Percentiles rank a stretch among this genome's conserved stretches.
Conservation (phyloP, 2,888 invertebrate species). For the Eupelmus urozonus region DNA sequence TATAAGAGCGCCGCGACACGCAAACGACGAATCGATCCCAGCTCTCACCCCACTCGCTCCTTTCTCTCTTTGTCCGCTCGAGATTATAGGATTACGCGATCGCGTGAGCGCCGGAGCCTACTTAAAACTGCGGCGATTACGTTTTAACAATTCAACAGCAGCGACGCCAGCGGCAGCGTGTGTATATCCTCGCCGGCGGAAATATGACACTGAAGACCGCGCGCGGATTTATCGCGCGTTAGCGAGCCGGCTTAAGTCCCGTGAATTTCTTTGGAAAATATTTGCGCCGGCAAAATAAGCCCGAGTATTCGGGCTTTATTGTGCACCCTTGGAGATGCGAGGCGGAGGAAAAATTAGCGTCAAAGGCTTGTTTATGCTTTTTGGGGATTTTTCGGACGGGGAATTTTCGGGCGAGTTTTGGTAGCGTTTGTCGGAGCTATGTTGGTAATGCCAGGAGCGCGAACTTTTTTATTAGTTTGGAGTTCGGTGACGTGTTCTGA, state of each 20-base stretch:
- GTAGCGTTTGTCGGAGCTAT: conserved; percentile 7
- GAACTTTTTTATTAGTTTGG: background rate
- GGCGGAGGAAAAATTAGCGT: conserved; percentile 1
- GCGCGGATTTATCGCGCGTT: conserved; percentile 26
- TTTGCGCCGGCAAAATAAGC: background rate
- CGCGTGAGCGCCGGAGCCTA: conserved; percentile 33
- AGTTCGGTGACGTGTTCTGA: background rate
- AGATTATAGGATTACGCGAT: conserved; percentile 53
- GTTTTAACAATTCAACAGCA: conserved; percentile 52
- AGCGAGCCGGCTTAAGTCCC: too few relatives aligned
- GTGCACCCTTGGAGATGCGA: background rate
- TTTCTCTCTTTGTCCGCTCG: conserved; percentile 34
- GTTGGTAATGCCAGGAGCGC: background rate
- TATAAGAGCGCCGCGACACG: conserved; percentile 12
- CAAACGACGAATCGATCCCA: conserved; percentile 2
- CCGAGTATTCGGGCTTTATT: background rate
- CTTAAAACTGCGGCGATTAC: conserved; percentile 53
- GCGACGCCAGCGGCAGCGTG: background rate
- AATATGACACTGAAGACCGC: conserved; percentile 26
- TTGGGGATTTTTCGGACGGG: background rate
- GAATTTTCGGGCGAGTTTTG: conserved; percentile 1
- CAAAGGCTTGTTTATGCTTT: background rate
- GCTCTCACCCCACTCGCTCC: conserved; percentile 3
- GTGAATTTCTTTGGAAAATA: conserved; percentile 30
- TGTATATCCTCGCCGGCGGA: background rate